phyloP scores from a whole-genome alignment of 1,140 invertebrate genomes.

The Drosophila biarmipes region DNA sequence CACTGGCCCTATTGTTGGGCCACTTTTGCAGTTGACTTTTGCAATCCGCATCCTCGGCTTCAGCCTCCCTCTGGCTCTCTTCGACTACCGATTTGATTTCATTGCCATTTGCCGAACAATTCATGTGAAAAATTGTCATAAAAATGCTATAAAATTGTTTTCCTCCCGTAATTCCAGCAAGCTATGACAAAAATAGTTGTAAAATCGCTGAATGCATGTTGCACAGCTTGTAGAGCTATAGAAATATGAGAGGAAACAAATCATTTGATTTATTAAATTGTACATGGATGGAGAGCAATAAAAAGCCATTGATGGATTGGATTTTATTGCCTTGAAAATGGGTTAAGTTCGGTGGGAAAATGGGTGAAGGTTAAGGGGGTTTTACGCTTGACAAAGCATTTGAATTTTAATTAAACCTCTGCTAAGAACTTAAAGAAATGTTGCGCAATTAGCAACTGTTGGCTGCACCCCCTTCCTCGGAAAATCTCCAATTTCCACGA shows the following conservation, averaged over 20 bases:
- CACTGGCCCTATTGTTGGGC: slow-evolving; percentile 31
- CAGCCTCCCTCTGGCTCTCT: not conserved
- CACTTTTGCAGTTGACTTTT: slow-evolving; percentile 39
- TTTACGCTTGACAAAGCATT: not conserved
- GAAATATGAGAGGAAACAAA: slow-evolving; percentile 13
- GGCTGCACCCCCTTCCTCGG: not conserved
- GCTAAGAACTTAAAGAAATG: too few species aligned
- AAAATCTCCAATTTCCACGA: slow-evolving; percentile 25
- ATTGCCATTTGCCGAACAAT: slow-evolving; percentile 45
- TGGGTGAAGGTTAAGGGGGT: slow-evolving; percentile 18
- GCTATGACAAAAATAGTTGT: slow-evolving; percentile 36
- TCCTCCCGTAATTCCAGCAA: slow-evolving; percentile 53
- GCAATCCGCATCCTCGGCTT: not conserved
- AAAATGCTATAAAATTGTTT: slow-evolving; percentile 75
- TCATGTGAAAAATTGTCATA: slow-evolving; percentile 83
- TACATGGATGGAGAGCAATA: not conserved
- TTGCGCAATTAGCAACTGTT: too few species aligned
- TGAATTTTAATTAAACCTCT: too few species aligned
- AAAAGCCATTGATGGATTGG: slow-evolving; percentile 7
- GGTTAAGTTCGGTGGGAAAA: slow-evolving; percentile 8
- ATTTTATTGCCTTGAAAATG: slow-evolving; percentile 24
- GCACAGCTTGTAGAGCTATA: slow-evolving; percentile 22
- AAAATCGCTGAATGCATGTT: slow-evolving; percentile 48
- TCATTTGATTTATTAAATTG: slow-evolving; percentile 21
- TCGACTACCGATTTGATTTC: slow-evolving; percentile 43